Base-by-base conservation (phyloP, 2,113 vertebrate species). In the Puma concolor region DNA sequence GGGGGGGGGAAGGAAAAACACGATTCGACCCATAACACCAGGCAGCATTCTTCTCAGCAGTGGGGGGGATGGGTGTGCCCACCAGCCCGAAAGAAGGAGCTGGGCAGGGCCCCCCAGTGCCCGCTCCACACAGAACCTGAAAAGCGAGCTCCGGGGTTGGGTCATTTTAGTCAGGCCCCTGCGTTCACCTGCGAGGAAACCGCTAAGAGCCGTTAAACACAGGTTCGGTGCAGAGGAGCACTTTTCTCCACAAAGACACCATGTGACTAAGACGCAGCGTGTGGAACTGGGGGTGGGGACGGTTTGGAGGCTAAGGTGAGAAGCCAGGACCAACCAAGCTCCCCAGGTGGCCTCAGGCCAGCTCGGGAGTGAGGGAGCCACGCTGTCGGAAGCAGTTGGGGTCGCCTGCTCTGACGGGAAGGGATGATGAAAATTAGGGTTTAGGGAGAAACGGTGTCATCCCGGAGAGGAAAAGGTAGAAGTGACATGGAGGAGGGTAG, bases 121-220 rank as follows among this genome's bases (percentile, higher is more conserved):
- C 50, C 33, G 14, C 9, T 6, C 31, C 3, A 4, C 2, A 0
- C 0, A 4, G 71, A 36, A 5, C 54, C 64, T 0, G 25, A 29
- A 27, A 23, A 38, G 7, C 44, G 19, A 44, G 36, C 21, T 0
- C 15, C 16, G 0, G 6, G 38, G 23, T 7, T 31, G 48, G 38
- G 25, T 7, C 5, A 10, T 21, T 27, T 23, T 25, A 21, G 8
- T 0, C 10, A 1, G 29, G 14, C 7, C 38, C 4, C 11, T 9
- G 19, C 11, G 50, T 19, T 60, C 36, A 23, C 57, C 48, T 7
- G 7, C 38, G 60, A 4, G 6, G 11, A 50, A 41, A 77, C 33
- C 12, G 21, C 76, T 44, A 31, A 17, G 4, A 1, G 36, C 57
- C 50, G 11, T 50, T 13, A 83, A 38, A 19, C 38, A 38, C 21